phyloP scores from a whole-genome alignment of 2,888 invertebrate species.

The Nymphalis c-album region DNA sequence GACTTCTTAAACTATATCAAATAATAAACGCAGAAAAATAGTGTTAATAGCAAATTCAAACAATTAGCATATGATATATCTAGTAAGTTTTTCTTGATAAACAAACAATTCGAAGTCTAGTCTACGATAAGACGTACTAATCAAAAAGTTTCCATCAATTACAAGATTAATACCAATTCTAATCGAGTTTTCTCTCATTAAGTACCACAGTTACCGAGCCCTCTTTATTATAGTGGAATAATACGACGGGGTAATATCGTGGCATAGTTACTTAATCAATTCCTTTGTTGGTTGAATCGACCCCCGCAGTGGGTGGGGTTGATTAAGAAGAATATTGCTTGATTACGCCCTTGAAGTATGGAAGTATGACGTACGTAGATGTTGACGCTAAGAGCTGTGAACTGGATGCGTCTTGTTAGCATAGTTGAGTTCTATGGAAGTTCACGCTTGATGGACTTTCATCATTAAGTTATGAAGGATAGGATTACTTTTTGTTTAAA shows the following conservation, averaged over 20 bases:
- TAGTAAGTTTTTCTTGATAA: too few relatives aligned
- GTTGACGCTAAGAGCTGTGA: constrained; percentile 38
- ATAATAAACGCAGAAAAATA: too few relatives aligned
- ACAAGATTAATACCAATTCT: constrained; percentile 79
- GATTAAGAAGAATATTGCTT: constrained; percentile 82
- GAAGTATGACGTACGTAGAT: constrained; percentile 68
- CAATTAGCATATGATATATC: too few relatives aligned
- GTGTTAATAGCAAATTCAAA: too few relatives aligned
- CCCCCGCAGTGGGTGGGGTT: constrained; percentile 78
- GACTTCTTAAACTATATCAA: too few relatives aligned
- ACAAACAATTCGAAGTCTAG: too few relatives aligned
- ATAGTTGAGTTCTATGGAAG: not conserved
- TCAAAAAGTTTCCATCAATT: constrained; percentile 69
- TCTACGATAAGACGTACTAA: constrained; percentile 44
- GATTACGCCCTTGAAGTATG: constrained; percentile 78
- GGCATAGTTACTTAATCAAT: constrained; percentile 81
- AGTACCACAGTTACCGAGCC: constrained; percentile 78
- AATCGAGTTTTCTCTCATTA: constrained; percentile 81
- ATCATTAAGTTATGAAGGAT: too few relatives aligned
- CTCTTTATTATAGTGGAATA: constrained; percentile 78
- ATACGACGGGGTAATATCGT: constrained; percentile 79
- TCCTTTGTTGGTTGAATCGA: constrained; percentile 79
- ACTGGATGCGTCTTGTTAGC: constrained; percentile 45
- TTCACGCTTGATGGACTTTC: too few relatives aligned
- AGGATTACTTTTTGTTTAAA: too few relatives aligned